phyloP scores from a whole-genome alignment of 2,797 vertebrate species.

The Argentina silus region DNA sequence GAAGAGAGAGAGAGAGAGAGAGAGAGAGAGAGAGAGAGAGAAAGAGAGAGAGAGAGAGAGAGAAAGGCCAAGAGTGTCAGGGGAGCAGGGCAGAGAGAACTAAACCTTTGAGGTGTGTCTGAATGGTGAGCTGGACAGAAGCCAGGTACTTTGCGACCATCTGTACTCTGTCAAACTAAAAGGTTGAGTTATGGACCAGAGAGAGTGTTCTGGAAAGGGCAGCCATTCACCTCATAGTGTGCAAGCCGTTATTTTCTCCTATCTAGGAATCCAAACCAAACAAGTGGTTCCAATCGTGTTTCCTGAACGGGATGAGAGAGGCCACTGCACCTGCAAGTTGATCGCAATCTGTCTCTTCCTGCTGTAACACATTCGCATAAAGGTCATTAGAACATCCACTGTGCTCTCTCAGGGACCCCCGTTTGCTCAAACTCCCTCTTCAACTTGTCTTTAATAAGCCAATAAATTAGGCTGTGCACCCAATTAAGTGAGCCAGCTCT shows the following conservation, averaged over 20 bases:
- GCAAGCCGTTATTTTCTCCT: too few relatives aligned
- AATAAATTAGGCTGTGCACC: slow-evolving; percentile 21
- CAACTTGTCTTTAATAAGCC: slow-evolving; percentile 30
- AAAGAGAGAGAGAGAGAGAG: background rate
- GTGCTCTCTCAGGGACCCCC: slow-evolving; percentile 19
- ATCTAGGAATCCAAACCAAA: too few relatives aligned
- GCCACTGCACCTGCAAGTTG: background rate
- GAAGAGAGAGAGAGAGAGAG: too few relatives aligned
- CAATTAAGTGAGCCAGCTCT: slow-evolving; percentile 28
- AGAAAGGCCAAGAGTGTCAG: slow-evolving; percentile 63
- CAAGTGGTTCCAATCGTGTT: background rate
- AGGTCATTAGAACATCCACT: slow-evolving; percentile 22
- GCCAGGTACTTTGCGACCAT: background rate
- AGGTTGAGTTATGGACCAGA: too few relatives aligned
- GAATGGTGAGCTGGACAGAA: slow-evolving; percentile 43
- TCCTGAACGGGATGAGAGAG: too few relatives aligned
- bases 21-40: too few relatives aligned
- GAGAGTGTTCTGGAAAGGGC: background rate
- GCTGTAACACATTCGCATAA: slow-evolving; percentile 27
- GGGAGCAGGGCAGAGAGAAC: slow-evolving; percentile 45
- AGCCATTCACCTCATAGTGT: too few relatives aligned
- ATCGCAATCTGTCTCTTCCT: background rate
- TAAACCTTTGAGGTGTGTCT: slow-evolving; percentile 56
- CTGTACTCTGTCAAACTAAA: background rate
- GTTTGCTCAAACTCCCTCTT: slow-evolving; percentile 6